Evolutionary conservation across 2,888 invertebrate species (phyloP).

Genomic region (Coelogynopora nodosa): DNA sequence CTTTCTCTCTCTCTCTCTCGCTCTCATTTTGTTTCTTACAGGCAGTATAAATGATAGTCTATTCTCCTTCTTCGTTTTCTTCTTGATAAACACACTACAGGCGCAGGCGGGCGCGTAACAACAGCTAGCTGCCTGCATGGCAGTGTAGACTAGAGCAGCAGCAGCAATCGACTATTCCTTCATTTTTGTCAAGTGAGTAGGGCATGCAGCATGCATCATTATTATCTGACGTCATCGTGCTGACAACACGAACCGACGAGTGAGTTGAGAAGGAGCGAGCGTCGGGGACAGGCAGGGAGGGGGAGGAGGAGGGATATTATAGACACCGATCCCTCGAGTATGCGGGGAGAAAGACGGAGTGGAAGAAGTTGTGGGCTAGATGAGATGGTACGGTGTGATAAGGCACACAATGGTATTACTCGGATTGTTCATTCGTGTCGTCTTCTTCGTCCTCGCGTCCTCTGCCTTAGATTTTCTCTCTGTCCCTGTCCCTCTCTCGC

Average conservation of each 20-base stretch:
- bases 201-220: too few species aligned
- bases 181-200: too few species aligned
- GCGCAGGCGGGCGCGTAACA: too few species aligned
- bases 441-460: background rate
- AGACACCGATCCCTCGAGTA: background rate
- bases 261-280: background rate
- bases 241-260: background rate
- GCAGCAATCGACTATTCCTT: too few species aligned
- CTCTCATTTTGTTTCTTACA: background rate
- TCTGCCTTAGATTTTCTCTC: background rate
- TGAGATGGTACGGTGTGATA: background rate
- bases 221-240: too few species aligned
- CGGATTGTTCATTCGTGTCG: background rate
- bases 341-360: background rate
- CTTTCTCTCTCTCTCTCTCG: background rate
- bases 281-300: background rate
- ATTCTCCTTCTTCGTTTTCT: background rate
- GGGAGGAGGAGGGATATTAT: background rate
- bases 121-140: too few species aligned
- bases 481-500: background rate
- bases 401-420: background rate
- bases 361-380: background rate
- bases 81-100: background rate
- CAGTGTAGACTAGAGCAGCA: too few species aligned
- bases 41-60: too few species aligned